These are phyloP conservation scores for Zonitis immaculata DNA, from an alignment of 2,888 invertebrate genomes.

Conservation along the genomic window DNA sequence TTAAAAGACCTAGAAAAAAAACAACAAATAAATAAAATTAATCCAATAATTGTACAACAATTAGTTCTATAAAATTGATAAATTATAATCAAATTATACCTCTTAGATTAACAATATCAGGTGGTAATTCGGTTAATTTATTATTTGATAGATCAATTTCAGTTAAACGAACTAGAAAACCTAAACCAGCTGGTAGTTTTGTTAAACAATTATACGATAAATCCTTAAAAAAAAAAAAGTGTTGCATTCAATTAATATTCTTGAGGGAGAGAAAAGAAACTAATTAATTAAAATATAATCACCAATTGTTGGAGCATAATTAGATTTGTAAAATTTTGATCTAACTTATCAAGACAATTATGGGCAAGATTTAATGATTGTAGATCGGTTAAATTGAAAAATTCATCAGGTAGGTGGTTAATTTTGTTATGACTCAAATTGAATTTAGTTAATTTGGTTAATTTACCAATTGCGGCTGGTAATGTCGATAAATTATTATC, in stretches of 20 bases:
- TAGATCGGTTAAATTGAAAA: conserved; percentile 67
- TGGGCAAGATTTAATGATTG: conserved; percentile 68
- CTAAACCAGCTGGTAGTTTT: conserved; percentile 73
- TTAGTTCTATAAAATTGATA: too few relatives aligned
- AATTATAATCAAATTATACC: conserved; percentile 51
- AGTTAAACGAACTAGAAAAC: conserved; percentile 73
- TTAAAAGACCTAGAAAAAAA: conserved; percentile 62
- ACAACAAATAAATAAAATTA: too few relatives aligned
- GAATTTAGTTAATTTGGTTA: conserved; percentile 63
- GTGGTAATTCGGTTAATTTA: conserved; percentile 67
- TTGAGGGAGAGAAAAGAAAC: not conserved
- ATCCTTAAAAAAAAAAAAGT: too few relatives aligned
- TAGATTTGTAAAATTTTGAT: conserved; percentile 71
- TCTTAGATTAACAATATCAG: conserved; percentile 76
- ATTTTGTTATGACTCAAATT: conserved; percentile 69
- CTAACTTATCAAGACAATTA: conserved; percentile 64
- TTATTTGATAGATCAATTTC: conserved; percentile 72
- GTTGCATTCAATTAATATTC: too few relatives aligned
- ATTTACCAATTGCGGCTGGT: conserved; percentile 67
- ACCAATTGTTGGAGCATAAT: conserved; percentile 74
- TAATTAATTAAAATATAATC: conserved; percentile 27
- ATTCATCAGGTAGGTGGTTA: conserved; percentile 56
- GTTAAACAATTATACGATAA: conserved; percentile 72
- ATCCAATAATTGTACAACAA: too few relatives aligned
- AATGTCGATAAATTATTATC: conserved; percentile 72